Base-by-base conservation (phyloP, 2,888 invertebrate species). In the Papilio demoleus region DNA sequence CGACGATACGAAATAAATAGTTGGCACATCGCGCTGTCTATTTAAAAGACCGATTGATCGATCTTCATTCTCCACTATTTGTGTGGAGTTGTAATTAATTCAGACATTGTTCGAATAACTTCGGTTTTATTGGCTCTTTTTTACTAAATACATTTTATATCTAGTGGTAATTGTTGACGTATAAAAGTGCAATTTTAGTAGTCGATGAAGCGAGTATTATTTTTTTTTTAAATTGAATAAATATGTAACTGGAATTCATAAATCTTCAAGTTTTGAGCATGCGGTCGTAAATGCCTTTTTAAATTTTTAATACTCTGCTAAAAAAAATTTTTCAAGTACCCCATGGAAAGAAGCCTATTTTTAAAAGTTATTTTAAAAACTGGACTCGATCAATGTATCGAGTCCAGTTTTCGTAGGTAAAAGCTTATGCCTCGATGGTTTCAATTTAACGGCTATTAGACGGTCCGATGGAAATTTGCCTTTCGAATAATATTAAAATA, bases 41-140 rank as follows among this genome's bases (percentile, higher is more conserved):
- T 82, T 81, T 82, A 82, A 82, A 79, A 75, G 78, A 73, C 70
- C 73, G 77, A 82, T 80, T 85, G 85, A 88, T 88, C 81, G 84
- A 86, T 85, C 76, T 45, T 8, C 19, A 47, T 47, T 47, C 76
- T 67, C 67, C 72, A 74, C 81, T 86, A 84, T 85, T 84, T 76
- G 68, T 59, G 67, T 80, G 70, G 74, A 63, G 63, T 64, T 68
- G 68, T 69, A 69, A 65, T 69, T 65, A 60, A 65, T 65, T 36
- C 34, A 42, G 53, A 34, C 50, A 69, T 65, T 31, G 79, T 74
- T 74, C 70, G 74, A 70, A 58, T 67, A 65, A 65, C 45, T 62
- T 63, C 69, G 65, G 58, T 68, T 65, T 50, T 42, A n/a, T n/a
- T n/a, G n/a, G n/a, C n/a, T n/a, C n/a, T n/a, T n/a, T n/a, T n/a